These are phyloP conservation scores for Theristicus caerulescens DNA, from an alignment of 2,113 vertebrate species.

Conservation along the genomic window DNA sequence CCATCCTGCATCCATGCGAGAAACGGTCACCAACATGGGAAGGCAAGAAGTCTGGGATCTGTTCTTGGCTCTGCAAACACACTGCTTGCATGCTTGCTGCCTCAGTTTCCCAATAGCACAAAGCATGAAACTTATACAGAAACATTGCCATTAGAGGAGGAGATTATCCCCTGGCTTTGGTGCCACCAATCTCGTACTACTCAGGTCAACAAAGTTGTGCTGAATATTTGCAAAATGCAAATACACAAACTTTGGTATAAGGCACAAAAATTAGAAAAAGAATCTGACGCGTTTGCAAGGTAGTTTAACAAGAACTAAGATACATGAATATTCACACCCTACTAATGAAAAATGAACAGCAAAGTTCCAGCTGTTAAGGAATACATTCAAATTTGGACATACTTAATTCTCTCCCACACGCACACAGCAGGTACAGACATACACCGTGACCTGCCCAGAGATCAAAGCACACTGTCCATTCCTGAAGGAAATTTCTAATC, in stretches of 20 bases:
- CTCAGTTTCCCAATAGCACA: background rate
- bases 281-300: background rate
- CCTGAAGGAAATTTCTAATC: background rate
- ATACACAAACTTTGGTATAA: background rate
- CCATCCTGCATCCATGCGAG: background rate
- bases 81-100: background rate
- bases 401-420: background rate
- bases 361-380: background rate
- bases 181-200: background rate
- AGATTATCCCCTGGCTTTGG: background rate
- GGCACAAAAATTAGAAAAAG: background rate
- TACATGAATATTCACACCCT: background rate
- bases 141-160: background rate
- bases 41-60: background rate
- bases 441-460: background rate
- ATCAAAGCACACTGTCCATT: background rate
- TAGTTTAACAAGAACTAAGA: background rate
- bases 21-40: background rate
- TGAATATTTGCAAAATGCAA: background rate
- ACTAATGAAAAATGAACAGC: background rate
- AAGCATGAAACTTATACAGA: background rate
- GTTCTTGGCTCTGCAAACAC: background rate
- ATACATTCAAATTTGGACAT: background rate
- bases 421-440: background rate
- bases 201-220: background rate